Evolutionary conservation across 2,797 vertebrate genomes (phyloP).

Genomic region (Malurus splendens): DNA sequence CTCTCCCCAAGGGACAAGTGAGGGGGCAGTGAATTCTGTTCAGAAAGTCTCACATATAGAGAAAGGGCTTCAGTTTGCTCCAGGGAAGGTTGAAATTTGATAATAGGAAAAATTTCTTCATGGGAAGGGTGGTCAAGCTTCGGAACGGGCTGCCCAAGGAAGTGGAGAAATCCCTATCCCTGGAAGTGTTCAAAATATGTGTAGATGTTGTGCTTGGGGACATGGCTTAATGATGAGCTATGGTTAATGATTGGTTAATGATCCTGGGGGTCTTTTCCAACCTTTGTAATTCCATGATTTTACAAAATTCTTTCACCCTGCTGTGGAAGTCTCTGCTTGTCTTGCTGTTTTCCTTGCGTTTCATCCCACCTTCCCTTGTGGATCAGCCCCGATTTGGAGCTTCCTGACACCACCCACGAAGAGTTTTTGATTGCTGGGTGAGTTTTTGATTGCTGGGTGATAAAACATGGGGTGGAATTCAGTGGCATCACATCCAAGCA

Average conservation of each 20-base stretch:
- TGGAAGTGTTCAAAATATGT: neutral
- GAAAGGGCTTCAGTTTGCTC: neutral
- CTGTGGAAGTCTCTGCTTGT: neutral
- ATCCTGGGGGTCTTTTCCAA: neutral
- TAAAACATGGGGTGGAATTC: neutral
- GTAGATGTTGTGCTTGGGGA: neutral
- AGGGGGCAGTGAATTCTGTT: neutral
- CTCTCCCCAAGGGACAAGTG: neutral
- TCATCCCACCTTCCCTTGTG: neutral
- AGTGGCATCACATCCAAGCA: neutral
- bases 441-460: neutral
- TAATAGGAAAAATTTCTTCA: neutral
- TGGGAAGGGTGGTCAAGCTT: neutral
- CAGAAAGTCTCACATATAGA: neutral
- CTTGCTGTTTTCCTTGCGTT: neutral
- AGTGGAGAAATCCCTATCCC: neutral
- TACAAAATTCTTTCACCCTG: neutral
- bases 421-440: neutral
- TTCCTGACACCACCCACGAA: neutral
- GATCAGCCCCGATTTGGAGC: neutral
- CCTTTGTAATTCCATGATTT: neutral
- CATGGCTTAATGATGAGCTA: neutral
- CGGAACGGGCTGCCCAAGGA: neutral
- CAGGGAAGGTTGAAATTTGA: neutral
- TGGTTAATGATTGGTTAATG: neutral